phyloP scores from a whole-genome alignment of 2,797 vertebrate genomes.

The Melanotaenia maccullochi region DNA sequence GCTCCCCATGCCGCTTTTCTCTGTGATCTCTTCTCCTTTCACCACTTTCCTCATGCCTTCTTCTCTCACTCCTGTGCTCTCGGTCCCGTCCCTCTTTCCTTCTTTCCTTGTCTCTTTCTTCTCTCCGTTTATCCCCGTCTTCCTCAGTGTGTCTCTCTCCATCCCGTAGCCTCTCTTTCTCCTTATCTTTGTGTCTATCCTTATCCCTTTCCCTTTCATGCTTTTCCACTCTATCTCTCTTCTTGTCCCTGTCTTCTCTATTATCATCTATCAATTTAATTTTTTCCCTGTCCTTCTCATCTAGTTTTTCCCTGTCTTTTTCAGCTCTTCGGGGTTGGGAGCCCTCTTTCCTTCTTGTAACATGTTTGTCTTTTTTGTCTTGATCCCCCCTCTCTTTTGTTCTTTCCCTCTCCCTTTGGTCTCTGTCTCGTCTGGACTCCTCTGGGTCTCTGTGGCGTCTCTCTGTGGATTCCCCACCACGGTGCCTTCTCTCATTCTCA shows the following conservation, averaged over 20 bases:
- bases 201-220: conserved; percentile 60
- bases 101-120: conserved; percentile 66
- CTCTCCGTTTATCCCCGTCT: conserved; percentile 61
- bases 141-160: conserved; percentile 32
- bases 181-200: conserved; percentile 71
- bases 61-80: conserved; percentile 49
- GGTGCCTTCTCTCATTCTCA: conserved; percentile 62
- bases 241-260: conserved; percentile 38
- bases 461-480: conserved; percentile 68
- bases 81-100: conserved; percentile 54
- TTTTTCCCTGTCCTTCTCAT: conserved; percentile 40
- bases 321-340: conserved; percentile 68
- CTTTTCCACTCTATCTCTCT: conserved; percentile 49
- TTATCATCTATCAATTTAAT: conserved; percentile 38
- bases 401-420: conserved; percentile 71
- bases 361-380: conserved; percentile 50
- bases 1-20: conserved; percentile 53
- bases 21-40: conserved; percentile 25
- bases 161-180: conserved; percentile 63
- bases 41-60: conserved; percentile 39
- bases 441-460: conserved; percentile 69
- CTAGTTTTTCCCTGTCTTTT: conserved; percentile 62
- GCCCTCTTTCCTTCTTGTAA: conserved; percentile 55
- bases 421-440: conserved; percentile 75
- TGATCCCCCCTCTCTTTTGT: conserved; percentile 67